Base-by-base conservation (phyloP, 1,140 invertebrate species). In the Anastatus disparis region DNA sequence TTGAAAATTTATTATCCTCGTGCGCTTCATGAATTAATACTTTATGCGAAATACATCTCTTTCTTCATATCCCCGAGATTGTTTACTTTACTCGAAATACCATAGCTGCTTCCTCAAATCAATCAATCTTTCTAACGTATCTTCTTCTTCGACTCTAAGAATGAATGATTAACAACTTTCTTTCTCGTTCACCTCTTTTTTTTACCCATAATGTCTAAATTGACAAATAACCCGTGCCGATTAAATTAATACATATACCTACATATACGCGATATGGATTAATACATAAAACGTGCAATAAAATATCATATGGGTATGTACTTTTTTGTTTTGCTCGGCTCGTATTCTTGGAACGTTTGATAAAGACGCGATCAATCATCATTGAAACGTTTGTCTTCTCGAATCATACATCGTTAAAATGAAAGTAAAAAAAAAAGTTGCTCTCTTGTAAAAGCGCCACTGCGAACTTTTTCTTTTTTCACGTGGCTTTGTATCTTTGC, bases 341-440 rank as follows among this genome's bases (percentile, higher is more conserved):
- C 50, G 50, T 24, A 52, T 52, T 52, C 50, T 15, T 24, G n/a
- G 26, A 56, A 27, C 53, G 53, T 35, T 56, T 58, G 55, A 58
- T 58, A 42, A 40, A 58, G 26, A 40, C 55, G 12, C 22, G 55
- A 58, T 58, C 55, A 22, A 62, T 62, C 59, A 62, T 62, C 26
- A 7, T 4, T 15, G 35, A 29, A 15, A 17, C 2, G n/a, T n/a
- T n/a, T n/a, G n/a, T n/a, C n/a, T n/a, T n/a, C n/a, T n/a, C n/a
- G n/a, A n/a, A n/a, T n/a, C n/a, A n/a, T n/a, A n/a, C n/a, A n/a
- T n/a, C n/a, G n/a, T n/a, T n/a, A n/a, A n/a, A n/a, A n/a, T n/a
- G n/a, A n/a, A n/a, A n/a, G n/a, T n/a, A 6, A 52, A 35, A 55
- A 55, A 42, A 35, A 38, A n/a, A n/a, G n/a, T n/a, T n/a, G n/a